phyloP scores from a whole-genome alignment of 2,888 invertebrate species.

The Lepidocyrtoides sp. region DNA sequence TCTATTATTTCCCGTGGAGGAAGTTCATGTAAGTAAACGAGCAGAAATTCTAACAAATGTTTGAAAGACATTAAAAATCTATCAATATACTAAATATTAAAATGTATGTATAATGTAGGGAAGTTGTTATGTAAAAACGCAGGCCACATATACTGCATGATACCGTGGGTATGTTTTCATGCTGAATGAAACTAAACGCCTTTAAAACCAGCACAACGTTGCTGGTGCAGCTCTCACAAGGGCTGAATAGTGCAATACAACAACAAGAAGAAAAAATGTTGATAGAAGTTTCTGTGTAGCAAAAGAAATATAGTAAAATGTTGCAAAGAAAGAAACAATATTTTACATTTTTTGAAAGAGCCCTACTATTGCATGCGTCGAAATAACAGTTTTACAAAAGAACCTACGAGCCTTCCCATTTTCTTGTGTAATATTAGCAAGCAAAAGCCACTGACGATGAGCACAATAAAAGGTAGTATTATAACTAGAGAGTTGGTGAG shows the following conservation, averaged over 20 bases:
- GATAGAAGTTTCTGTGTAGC: neutral
- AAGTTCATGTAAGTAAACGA: neutral
- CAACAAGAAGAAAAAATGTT: conserved; percentile 1
- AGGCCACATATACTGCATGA: neutral
- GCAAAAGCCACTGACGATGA: neutral
- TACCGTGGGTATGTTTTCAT: neutral
- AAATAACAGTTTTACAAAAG: conserved; percentile 30
- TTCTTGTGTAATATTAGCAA: neutral
- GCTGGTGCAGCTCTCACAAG: neutral
- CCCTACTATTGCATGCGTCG: conserved; percentile 28
- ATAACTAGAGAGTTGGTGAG: neutral
- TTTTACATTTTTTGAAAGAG: conserved; percentile 36
- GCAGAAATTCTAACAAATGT: conserved; percentile 2
- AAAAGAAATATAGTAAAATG: neutral
- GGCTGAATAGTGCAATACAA: neutral
- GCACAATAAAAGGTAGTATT: conserved; percentile 9
- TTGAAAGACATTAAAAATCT: conserved; percentile 29
- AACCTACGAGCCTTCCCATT: neutral
- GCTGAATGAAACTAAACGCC: neutral
- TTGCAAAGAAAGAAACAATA: neutral
- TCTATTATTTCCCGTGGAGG: conserved; percentile 6
- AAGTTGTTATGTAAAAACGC: neutral
- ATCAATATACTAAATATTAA: conserved; percentile 15
- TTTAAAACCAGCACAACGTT: neutral
- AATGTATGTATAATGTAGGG: neutral